Conservation (phyloP, 2,113 vertebrate genomes). For the Takifugu flavidus region DNA sequence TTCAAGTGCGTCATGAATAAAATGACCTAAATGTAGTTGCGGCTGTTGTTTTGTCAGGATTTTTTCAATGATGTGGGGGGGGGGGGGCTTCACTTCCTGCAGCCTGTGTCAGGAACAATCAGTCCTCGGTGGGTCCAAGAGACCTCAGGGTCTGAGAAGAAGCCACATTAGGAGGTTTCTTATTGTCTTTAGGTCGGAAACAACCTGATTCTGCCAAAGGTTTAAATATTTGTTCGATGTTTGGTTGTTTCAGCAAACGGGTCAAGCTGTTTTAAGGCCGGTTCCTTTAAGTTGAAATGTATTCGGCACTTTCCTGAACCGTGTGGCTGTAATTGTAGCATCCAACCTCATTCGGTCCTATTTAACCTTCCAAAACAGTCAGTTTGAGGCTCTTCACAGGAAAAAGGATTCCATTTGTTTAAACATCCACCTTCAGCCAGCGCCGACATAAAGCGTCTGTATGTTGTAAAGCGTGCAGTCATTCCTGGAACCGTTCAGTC, state of each 20-base stretch:
- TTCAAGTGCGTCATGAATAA: background rate
- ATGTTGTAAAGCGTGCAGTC: background rate
- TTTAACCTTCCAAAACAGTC: background rate
- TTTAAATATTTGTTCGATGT: background rate
- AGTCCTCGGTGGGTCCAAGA: conserved; percentile 22
- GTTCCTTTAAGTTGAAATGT: no score
- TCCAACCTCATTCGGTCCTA: no score
- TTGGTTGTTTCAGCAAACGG: background rate
- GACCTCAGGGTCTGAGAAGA: conserved; percentile 11
- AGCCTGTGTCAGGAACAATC: conserved; percentile 51
- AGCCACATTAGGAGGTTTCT: conserved; percentile 5
- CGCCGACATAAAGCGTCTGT: background rate
- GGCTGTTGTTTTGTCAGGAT: background rate
- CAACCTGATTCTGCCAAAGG: conserved; percentile 9
- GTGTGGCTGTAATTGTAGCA: no score
- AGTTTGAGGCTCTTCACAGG: background rate
- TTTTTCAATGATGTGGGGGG: conserved; percentile 23
- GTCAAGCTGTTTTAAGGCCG: no score
- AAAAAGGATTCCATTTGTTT: no score
- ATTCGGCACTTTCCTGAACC: no score
- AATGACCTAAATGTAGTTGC: background rate
- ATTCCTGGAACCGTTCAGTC: conserved; percentile 11
- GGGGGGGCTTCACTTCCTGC: conserved; percentile 26
- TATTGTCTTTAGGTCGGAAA: background rate
- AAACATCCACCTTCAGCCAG: background rate